These are phyloP conservation scores for Aleiodes alternator DNA, from an alignment of 2,888 invertebrate genomes.

Conservation along the genomic window DNA sequence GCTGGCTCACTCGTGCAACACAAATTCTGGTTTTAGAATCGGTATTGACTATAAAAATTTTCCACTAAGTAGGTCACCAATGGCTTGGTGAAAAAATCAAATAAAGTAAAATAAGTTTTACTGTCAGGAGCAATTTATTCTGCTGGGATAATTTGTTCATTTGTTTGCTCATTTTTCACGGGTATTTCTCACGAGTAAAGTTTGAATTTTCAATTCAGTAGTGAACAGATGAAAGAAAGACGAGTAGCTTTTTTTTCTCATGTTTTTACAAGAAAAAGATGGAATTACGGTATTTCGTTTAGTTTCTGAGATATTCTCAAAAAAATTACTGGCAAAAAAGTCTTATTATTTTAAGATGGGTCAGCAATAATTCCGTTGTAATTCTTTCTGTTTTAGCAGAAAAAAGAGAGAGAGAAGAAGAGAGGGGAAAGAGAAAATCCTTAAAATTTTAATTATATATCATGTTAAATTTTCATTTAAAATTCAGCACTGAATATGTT, in stretches of 20 bases:
- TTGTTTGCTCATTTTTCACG: not conserved
- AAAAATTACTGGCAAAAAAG: no score
- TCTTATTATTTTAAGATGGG: no score
- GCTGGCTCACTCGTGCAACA: constrained; percentile 25
- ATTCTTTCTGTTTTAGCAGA: no score
- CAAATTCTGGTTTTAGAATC: constrained; percentile 25
- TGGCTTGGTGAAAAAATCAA: not conserved
- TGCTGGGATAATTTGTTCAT: not conserved
- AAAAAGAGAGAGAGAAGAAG: not conserved
- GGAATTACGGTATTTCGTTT: no score
- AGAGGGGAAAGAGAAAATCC: not conserved
- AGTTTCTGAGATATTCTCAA: no score
- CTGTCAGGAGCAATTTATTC: not conserved
- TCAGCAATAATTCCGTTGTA: no score
- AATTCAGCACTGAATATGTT: constrained; percentile 20
- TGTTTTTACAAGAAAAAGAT: no score
- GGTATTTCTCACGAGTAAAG: no score
- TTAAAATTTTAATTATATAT: not conserved
- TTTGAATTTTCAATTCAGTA: no score
- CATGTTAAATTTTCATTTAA: constrained; percentile 12
- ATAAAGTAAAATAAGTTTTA: constrained; percentile 3
- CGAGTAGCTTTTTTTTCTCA: no score
- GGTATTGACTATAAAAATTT: constrained; percentile 24
- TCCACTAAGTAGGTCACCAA: constrained; percentile 17
- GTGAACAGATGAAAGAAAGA: no score